phyloP scores from a whole-genome alignment of 2,113 vertebrate species.

The Poeciliopsis turrubarensis region DNA sequence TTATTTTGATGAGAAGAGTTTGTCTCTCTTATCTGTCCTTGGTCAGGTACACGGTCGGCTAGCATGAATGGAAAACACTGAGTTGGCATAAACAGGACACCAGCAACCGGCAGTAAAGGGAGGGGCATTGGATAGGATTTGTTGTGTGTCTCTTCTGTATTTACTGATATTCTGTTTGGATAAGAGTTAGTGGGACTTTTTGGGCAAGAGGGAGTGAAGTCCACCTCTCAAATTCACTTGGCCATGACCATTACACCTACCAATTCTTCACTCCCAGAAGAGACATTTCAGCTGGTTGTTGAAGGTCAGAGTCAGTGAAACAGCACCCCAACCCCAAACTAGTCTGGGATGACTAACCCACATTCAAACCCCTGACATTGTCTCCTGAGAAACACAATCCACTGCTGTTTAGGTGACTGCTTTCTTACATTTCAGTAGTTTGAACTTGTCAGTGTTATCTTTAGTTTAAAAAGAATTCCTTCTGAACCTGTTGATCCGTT shows the following conservation, averaged over 20 bases:
- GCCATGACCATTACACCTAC: constrained; percentile 22
- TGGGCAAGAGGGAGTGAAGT: constrained; percentile 24
- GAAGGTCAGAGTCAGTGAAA: constrained; percentile 64
- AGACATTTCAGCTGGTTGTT: constrained; percentile 66
- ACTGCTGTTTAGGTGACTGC: constrained; percentile 4
- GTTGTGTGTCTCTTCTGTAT: constrained; percentile 35
- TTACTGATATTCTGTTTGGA: constrained; percentile 19
- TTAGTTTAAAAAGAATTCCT: not conserved
- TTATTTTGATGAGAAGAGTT: constrained; percentile 48
- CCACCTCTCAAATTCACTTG: constrained; percentile 24
- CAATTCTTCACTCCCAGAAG: constrained; percentile 44
- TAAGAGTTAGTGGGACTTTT: constrained; percentile 22
- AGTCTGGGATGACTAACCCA: constrained; percentile 55
- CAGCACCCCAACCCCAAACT: constrained; percentile 48
- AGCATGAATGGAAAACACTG: constrained; percentile 57
- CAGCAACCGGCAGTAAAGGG: constrained; percentile 14
- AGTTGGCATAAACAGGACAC: constrained; percentile 57
- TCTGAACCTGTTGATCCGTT: not conserved
- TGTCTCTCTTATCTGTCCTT: constrained; percentile 63
- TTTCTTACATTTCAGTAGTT: constrained; percentile 11
- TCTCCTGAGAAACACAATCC: not conserved
- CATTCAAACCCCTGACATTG: constrained; percentile 53
- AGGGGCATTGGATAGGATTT: too few relatives aligned
- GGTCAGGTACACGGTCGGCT: constrained; percentile 43
- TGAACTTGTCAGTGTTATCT: not conserved